Percentiles rank a stretch among this genome's conserved stretches.
Conservation (phyloP, 2,888 invertebrate genomes). For the Drosophila neotestacea region DNA sequence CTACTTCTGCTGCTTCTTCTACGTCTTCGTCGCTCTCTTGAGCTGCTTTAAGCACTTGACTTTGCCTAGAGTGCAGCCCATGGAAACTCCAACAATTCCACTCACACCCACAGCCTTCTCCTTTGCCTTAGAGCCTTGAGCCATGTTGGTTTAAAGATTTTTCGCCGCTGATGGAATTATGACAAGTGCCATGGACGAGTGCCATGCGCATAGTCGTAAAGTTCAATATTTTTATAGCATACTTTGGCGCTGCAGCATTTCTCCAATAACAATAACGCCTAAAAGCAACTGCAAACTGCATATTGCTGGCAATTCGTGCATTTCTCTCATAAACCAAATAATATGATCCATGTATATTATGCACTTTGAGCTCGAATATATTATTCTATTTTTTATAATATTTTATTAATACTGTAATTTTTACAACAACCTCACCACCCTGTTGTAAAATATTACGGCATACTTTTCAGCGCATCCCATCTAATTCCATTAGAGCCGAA, state of each 20-base stretch:
- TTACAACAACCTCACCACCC: too few species aligned
- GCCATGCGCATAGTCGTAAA: constrained; percentile 66
- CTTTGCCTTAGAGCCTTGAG: constrained; percentile 17
- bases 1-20: constrained; percentile 34
- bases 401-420: too few species aligned
- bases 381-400: too few species aligned
- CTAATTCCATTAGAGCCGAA: constrained; percentile 29
- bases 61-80: constrained; percentile 69
- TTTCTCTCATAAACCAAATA: constrained; percentile 10
- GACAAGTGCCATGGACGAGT: constrained; percentile 59
- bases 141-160: constrained; percentile 75
- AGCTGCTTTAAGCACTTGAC: constrained; percentile 82
- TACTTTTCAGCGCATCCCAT: constrained; percentile 1
- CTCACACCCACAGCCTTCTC: constrained; percentile 4
- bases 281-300: constrained; percentile 34
- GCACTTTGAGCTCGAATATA: too few species aligned
- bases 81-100: constrained; percentile 33
- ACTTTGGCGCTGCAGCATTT: constrained; percentile 32
- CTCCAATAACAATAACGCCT: constrained; percentile 46
- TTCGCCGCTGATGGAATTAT: constrained; percentile 74
- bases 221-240: constrained; percentile 78
- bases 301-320: not conserved
- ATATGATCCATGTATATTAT: not conserved
- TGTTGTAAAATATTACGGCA: constrained; percentile 9
- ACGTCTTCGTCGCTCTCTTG: constrained; percentile 58